These are phyloP conservation scores for Trachurus trachurus DNA, from an alignment of 2,797 vertebrate species.

Conservation along the genomic window DNA sequence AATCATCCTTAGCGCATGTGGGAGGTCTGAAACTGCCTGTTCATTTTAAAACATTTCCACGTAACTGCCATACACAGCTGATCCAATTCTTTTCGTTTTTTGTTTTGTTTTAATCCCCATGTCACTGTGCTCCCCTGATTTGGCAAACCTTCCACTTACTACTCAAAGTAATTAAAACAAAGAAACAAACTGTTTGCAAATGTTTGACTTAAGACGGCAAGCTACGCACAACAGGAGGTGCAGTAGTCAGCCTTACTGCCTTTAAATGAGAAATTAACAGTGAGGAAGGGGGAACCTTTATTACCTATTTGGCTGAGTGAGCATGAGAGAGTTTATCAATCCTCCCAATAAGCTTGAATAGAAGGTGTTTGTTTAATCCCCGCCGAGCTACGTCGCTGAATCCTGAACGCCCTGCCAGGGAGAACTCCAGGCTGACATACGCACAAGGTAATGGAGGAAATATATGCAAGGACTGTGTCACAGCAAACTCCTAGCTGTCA, in stretches of 20 bases:
- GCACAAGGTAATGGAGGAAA: conserved; percentile 77
- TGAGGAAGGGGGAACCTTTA: conserved; percentile 47
- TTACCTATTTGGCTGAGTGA: conserved; percentile 63
- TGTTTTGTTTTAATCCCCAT: conserved; percentile 25
- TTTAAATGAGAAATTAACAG: conserved; percentile 54
- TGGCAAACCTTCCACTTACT: conserved; percentile 17
- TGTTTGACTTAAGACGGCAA: conserved; percentile 32
- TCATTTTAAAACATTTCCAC: conserved; percentile 4
- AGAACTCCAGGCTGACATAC: conserved; percentile 64
- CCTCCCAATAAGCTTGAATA: conserved; percentile 61
- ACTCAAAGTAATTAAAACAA: conserved; percentile 49
- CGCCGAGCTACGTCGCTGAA: conserved; percentile 60
- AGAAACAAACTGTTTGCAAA: conserved; percentile 47
- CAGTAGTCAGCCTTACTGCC: conserved; percentile 15
- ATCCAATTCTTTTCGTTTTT: conserved; percentile 28
- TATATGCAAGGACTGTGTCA: conserved; percentile 84
- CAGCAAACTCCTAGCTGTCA: conserved; percentile 82
- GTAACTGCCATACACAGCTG: conserved; percentile 4
- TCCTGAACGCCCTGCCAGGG: conserved; percentile 63
- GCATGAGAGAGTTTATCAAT: conserved; percentile 69
- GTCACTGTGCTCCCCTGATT: conserved; percentile 22
- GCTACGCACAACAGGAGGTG: conserved; percentile 2
- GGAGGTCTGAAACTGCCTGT: conserved; percentile 6
- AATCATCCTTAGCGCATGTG: neutral
- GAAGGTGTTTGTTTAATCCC: conserved; percentile 79